Conservation (phyloP, 2,888 invertebrate species). For the Ptychoptera albimana region DNA sequence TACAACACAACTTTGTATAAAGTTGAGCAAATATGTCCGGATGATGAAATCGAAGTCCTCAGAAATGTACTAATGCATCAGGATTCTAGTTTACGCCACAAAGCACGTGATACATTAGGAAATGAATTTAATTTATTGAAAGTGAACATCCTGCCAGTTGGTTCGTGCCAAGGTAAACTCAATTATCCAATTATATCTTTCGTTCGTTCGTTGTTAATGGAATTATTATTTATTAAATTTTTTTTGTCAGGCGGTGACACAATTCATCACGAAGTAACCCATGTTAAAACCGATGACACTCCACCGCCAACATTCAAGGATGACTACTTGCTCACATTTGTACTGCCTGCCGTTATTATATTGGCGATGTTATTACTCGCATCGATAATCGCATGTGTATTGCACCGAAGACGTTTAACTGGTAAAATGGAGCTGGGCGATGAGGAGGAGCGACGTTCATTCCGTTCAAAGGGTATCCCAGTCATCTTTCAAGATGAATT, state of each 20-base stretch:
- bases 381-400: conserved; percentile 70
- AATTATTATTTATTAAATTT: not conserved
- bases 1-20: conserved; percentile 52
- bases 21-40: conserved; percentile 44
- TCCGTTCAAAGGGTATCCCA: conserved; percentile 74
- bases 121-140: conserved; percentile 44
- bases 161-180: conserved; percentile 35
- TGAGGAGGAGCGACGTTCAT: conserved; percentile 68
- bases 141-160: conserved; percentile 35
- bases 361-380: conserved; percentile 77
- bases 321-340: conserved; percentile 63
- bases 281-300: not conserved
- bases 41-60: conserved; percentile 55
- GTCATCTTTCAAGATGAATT: conserved; percentile 96
- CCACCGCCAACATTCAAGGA: conserved; percentile 34
- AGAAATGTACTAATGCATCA: conserved; percentile 53
- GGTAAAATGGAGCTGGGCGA: conserved; percentile 70
- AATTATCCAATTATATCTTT: conserved; percentile 12
- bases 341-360: conserved; percentile 79
- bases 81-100: conserved; percentile 37
- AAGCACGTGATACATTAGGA: conserved; percentile 40
- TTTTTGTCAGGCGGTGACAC: not conserved
- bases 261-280: conserved; percentile 1
- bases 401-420: conserved; percentile 68
- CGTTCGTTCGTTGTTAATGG: no score